Evolutionary conservation across 2,113 vertebrate genomes (phyloP).

Genomic region (Zosterops pallidus): DNA sequence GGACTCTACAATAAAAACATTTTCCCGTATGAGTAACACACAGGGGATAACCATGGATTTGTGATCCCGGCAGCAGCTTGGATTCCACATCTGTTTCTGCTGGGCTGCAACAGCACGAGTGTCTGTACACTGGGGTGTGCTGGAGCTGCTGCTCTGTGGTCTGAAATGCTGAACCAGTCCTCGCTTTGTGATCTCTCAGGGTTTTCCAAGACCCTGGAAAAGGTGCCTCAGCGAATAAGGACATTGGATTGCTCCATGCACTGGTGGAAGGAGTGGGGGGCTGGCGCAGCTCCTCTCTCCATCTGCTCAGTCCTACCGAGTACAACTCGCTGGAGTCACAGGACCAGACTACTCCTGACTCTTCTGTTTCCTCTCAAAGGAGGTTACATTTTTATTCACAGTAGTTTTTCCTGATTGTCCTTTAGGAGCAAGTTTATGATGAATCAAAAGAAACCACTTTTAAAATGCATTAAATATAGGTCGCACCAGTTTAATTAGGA

Average conservation of each 20-base stretch:
- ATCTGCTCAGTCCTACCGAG: neutral
- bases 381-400: neutral
- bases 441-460: neutral
- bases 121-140: neutral
- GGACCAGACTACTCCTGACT: neutral
- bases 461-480: neutral
- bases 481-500: neutral
- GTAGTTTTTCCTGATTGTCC: neutral
- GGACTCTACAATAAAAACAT: neutral
- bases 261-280: neutral
- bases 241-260: fast-evolving
- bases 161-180: neutral
- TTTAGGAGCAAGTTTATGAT: neutral
- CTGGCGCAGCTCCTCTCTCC: neutral
- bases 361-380: neutral
- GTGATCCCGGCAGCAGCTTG: neutral
- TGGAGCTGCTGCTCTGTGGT: neutral
- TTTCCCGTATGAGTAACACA: fast-evolving
- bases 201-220: neutral
- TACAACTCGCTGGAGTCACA: neutral
- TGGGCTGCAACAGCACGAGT: neutral
- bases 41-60: neutral
- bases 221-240: neutral
- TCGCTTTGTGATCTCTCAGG: neutral
- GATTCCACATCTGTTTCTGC: neutral